Conservation (phyloP, 1,140 invertebrate species). For the Magallana gigas region DNA sequence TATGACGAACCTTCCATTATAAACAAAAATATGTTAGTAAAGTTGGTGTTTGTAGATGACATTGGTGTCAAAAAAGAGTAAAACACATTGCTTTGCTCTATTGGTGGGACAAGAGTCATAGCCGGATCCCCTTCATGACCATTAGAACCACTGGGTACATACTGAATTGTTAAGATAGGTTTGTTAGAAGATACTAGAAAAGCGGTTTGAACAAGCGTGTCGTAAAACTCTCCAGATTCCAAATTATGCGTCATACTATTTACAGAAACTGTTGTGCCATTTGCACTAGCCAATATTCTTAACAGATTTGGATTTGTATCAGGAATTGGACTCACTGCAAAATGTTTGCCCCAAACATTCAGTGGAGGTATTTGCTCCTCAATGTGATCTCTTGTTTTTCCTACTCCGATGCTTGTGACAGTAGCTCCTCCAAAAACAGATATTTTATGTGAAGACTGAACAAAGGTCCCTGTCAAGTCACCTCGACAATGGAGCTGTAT, state of each 20-base stretch:
- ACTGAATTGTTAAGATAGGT: slow-evolving; percentile 40
- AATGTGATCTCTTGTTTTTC: slow-evolving; percentile 62
- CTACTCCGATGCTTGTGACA: slow-evolving; percentile 52
- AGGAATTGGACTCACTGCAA: slow-evolving; percentile 61
- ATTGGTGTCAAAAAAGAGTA: slow-evolving; percentile 12
- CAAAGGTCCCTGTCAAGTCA: slow-evolving; percentile 67
- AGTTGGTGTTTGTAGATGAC: not conserved
- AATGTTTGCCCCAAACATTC: slow-evolving; percentile 67
- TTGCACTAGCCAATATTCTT: slow-evolving; percentile 59
- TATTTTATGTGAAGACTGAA: slow-evolving; percentile 58
- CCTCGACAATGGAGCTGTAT: slow-evolving; percentile 52
- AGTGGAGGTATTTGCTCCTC: slow-evolving; percentile 67
- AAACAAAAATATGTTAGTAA: slow-evolving; percentile 43
- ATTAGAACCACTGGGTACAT: not conserved
- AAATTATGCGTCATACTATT: not conserved
- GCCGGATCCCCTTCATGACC: not conserved
- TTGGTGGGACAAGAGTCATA: slow-evolving; percentile 5
- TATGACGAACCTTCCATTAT: slow-evolving; percentile 35
- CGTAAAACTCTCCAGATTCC: not conserved
- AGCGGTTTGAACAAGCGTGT: not conserved
- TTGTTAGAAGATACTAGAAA: slow-evolving; percentile 29
- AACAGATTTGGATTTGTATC: slow-evolving; percentile 60
- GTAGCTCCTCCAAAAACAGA: slow-evolving; percentile 65
- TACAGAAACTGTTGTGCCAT: slow-evolving; percentile 51
- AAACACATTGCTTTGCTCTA: not conserved